Percentiles rank a stretch among this genome's conserved stretches.
Conservation (phyloP, 2,113 vertebrate species). For the Coptodon bakossiorum region DNA sequence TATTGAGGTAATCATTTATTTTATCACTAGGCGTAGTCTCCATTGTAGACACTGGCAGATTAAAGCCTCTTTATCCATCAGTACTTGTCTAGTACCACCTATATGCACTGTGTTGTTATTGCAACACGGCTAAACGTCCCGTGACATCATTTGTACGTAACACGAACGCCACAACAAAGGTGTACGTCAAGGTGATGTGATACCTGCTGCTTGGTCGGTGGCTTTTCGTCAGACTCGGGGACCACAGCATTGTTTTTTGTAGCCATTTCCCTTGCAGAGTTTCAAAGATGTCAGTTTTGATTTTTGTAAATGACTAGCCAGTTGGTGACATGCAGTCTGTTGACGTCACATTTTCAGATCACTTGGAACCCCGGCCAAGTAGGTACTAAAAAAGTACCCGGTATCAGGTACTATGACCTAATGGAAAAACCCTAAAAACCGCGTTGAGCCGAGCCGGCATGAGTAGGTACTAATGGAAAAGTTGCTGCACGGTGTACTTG, state of each 20-base stretch:
- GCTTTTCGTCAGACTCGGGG: background rate
- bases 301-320: background rate
- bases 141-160: background rate
- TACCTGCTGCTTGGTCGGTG: background rate
- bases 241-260: fast-evolving
- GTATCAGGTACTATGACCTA: background rate
- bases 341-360: fast-evolving
- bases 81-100: background rate
- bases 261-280: background rate
- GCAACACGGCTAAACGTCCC: background rate
- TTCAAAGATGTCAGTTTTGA: background rate
- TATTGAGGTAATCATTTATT: background rate
- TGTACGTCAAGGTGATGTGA: background rate
- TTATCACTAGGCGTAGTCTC: background rate
- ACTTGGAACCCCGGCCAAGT: fast-evolving
- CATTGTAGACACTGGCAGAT: background rate
- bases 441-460: fast-evolving
- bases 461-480: background rate
- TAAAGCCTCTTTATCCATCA: background rate
- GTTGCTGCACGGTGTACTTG: fast-evolving
- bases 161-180: background rate
- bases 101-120: background rate
- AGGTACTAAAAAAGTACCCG: fast-evolving
- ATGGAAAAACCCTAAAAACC: background rate
- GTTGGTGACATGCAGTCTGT: background rate